Conservation (phyloP, 2,888 invertebrate species). For the Glyphotaelius pellucidus region DNA sequence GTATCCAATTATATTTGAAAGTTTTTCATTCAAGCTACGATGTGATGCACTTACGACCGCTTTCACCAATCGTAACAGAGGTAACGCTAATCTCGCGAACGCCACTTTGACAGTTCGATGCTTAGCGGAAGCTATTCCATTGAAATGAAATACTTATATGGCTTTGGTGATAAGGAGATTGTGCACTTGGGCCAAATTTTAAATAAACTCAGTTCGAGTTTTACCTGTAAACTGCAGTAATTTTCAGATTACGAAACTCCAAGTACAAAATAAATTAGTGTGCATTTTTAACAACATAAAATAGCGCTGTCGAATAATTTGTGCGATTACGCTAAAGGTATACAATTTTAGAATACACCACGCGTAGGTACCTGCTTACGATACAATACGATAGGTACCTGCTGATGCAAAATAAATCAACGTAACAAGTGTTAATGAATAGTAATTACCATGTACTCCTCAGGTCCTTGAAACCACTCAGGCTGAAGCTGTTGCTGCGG, state of each 20-base stretch:
- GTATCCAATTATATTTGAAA: background rate
- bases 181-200: background rate
- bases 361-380: background rate
- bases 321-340: background rate
- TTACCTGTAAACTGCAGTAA: background rate
- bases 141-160: background rate
- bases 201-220: background rate
- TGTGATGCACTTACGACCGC: background rate
- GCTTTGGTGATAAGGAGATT: background rate
- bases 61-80: background rate
- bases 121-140: background rate
- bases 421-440: conserved; percentile 14
- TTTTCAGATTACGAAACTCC: background rate
- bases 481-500: conserved; percentile 80
- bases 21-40: background rate
- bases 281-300: background rate
- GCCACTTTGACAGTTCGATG: background rate
- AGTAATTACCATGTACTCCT: conserved; percentile 78
- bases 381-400: no score
- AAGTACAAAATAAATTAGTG: background rate
- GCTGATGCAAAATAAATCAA: background rate
- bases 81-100: background rate
- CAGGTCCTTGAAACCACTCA: conserved; percentile 77
- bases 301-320: background rate
- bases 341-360: background rate